Evolutionary conservation across 2,797 vertebrate genomes (phyloP), one percentile per base, ranked within the genome.

Genomic region (Urosaurus nigricauda): DNA sequence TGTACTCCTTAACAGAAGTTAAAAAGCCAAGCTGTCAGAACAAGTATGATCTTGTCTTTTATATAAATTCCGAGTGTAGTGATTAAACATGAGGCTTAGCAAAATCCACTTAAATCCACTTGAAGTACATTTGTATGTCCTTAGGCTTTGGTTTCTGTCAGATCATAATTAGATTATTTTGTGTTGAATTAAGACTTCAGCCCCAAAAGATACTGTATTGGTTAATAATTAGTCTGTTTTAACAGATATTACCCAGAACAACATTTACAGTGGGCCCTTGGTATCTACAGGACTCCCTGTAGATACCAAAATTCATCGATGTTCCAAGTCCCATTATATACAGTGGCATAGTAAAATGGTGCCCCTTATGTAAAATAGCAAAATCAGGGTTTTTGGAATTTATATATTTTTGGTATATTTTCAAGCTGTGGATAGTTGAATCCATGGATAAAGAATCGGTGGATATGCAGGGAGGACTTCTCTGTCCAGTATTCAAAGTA

Each of bases 101-200:
- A 43, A 63, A 75, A n/a, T n/a, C n/a, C n/a, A n/a, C n/a, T n/a
- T n/a, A n/a, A 63, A 83, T 32, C 17, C n/a, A 37, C n/a, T 65
- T 82, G 56, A 74, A 68, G 5, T 75, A 0, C 5, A 68, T 77
- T 32, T 75, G 2, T 74, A 26, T 40, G 74, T 17, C 56, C 35
- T 13, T 51, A 74, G 56, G 43, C 60, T 88, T 81, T 51, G 43
- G 35, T 37, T 83, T 74, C 43, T 78, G 58, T 88, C 35, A 84
- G 19, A 70, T 56, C 24, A 53, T 86, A 37, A 53, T 53, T 56
- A 73, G 16, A 58, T 63, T 74, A 26, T 32, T 32, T 40, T 84
- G 24, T 56, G 29, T 79, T 75, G 17, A 32, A 35, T 29, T 60
- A 60, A 21, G 37, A 11, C 75, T 53, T 21, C 11, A 37, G 1